Evolutionary conservation across 2,113 vertebrate genomes (phyloP), one percentile per base, ranked within the genome.

Genomic region (Herpailurus yagouaroundi): DNA sequence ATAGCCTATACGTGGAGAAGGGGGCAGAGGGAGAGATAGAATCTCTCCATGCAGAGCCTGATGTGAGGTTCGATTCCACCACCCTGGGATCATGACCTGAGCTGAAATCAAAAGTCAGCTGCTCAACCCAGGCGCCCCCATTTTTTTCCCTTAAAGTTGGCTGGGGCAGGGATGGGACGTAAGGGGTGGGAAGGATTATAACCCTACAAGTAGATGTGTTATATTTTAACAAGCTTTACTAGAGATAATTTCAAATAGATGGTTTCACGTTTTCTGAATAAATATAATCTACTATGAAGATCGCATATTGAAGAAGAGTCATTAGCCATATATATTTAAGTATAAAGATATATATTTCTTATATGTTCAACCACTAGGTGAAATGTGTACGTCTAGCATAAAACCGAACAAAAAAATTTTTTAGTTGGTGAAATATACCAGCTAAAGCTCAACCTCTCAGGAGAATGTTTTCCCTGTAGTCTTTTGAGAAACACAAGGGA

Each of bases 401-500:
- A 89, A 86, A 74, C 64, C 25, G 4, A 48, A 18, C 63, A 38
- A 12, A 50, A 82, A 92, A 5, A 25, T 3, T 4, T 4, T 38
- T 90, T 29, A 55, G 48, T 81, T 71, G 77, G 41, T 66, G 29
- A 91, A 82, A 50, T 95, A 74, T 7, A 74, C 14, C 50, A 71
- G 87, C 48, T 87, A 64, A 95, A 74, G 8, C 38, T 87, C 57
- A 94, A 55, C 7, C 5, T 57, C 48, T 55, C 15, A 27, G 1
- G 9, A 92, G 6, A 63, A 89, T 36, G 10, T 76, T 91, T 85
- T 52, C 25, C 68, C 64, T 50, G 9, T 88, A 71, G 23, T 66
- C 8, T 95, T 93, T 95, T 80, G 79, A 82, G 60, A 95, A 89
- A 81, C 45, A 83, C 3, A 95, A 96, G 27, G 38, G 64, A 91